These are phyloP conservation scores for Sebastes nivosus DNA, from an alignment of 2,797 vertebrate genomes.

Conservation along the genomic window DNA sequence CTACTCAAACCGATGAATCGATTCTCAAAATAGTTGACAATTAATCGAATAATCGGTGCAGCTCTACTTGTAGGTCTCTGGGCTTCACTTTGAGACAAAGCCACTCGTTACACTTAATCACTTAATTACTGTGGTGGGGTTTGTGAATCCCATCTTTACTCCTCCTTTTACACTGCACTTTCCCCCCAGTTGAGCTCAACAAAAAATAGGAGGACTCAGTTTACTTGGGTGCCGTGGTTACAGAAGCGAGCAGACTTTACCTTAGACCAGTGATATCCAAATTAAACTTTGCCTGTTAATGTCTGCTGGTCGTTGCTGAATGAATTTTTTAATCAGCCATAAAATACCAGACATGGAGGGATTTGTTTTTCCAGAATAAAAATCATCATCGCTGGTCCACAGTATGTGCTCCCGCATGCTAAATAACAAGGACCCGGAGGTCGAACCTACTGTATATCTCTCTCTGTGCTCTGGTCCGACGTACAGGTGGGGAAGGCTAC, in stretches of 20 bases:
- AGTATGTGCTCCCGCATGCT: neutral
- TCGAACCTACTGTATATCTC: neutral
- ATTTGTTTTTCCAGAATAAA: neutral
- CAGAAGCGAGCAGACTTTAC: conserved; percentile 30
- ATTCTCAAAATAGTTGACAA: too few relatives aligned
- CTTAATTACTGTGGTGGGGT: too few relatives aligned
- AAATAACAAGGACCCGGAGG: neutral
- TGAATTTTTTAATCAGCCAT: conserved; percentile 29
- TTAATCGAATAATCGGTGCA: too few relatives aligned
- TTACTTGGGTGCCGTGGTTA: conserved; percentile 35
- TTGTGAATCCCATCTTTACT: neutral
- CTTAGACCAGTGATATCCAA: conserved; percentile 35
- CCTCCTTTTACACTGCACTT: neutral
- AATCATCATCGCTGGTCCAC: neutral
- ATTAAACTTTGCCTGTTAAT: conserved; percentile 16
- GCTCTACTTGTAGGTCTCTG: neutral
- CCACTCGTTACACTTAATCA: too few relatives aligned
- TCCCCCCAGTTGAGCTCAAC: neutral
- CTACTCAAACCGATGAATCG: too few relatives aligned
- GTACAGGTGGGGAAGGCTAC: conserved; percentile 15
- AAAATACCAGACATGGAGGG: conserved; percentile 17
- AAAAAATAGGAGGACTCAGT: conserved; percentile 1
- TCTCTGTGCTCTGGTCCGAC: conserved; percentile 3
- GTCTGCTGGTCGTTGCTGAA: neutral
- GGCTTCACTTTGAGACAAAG: neutral